These are phyloP conservation scores for Ormyrus rosae DNA, from an alignment of 2,888 invertebrate species.

Conservation along the genomic window DNA sequence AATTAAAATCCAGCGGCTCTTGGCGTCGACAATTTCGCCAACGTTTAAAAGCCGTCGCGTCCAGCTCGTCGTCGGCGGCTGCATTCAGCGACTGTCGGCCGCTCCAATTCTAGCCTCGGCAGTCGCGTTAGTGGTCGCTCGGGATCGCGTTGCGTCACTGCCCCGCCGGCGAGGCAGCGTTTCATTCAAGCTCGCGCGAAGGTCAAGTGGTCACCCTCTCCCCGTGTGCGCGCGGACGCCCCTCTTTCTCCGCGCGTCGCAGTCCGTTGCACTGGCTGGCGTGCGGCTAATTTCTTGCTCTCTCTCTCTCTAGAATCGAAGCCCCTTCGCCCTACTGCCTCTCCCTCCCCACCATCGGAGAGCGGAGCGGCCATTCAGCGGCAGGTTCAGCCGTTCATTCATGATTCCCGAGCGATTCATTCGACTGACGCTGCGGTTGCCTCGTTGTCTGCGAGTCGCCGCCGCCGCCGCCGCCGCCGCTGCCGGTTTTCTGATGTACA, in stretches of 20 bases:
- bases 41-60: too few species aligned
- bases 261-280: slow-evolving; percentile 15
- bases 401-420: slow-evolving; percentile 48
- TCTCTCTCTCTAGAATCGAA: slow-evolving; percentile 4
- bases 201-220: slow-evolving; percentile 72
- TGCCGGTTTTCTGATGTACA: not conserved
- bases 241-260: slow-evolving; percentile 10
- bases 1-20: too few species aligned
- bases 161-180: slow-evolving; percentile 57
- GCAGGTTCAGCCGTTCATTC: slow-evolving; percentile 56
- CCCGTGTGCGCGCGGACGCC: not conserved
- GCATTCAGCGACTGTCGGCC: not conserved
- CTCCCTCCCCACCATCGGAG: slow-evolving; percentile 20
- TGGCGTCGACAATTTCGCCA: too few species aligned
- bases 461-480: not conserved
- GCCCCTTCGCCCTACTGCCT: slow-evolving; percentile 27
- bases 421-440: not conserved
- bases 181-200: slow-evolving; percentile 70
- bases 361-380: slow-evolving; percentile 12
- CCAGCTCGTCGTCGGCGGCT: not conserved
- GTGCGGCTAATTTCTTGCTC: slow-evolving; percentile 48
- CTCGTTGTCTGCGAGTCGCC: not conserved
- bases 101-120: slow-evolving; percentile 27
- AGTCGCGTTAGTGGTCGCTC: not conserved
- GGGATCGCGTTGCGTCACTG: slow-evolving; percentile 68